Evolutionary conservation across 2,888 invertebrate species (phyloP), one percentile per base, ranked within the genome.

Genomic region (Conops quadrifasciatus): DNA sequence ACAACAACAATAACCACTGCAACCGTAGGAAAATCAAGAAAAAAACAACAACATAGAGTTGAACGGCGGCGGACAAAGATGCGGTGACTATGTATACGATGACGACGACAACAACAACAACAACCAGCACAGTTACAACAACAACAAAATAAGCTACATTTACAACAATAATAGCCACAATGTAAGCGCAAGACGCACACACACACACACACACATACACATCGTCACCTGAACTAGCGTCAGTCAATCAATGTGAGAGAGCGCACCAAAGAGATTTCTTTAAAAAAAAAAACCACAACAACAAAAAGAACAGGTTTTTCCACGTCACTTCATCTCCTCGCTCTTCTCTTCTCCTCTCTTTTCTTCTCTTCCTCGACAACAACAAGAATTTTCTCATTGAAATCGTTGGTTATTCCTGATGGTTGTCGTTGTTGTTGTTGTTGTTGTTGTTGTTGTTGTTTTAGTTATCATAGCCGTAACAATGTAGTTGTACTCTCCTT

Each of bases 361-460:
- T 26, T 9, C 43, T 51, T 21, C 58, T 24, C 51, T 67, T 19
- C 21, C 43, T 28, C 30, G n/a, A 21, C 7, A 60, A 30, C 21
- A 30, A 26, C 13, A 13, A 51, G n/a, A 4, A 9, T 36, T 36
- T 36, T 36, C 36, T 36, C 36, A 36, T 9, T 36, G 36, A 36
- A 36, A 7, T 36, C 36, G 9, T 9, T 36, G 36, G 9, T 4
- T 36, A 36, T 36, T 36, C 36, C 5, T 36, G 36, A 24, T 36
- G 36, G 4, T 36, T 36, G 36, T 67, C 72, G 71, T 72, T 74
- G 75, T 75, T 74, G 75, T 74, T 75, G 75, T 75, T 75, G 74
- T 67, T 74, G 71, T 72, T 74, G 75, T 75, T 74, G 75, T 74
- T 75, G 75, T 75, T 75, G 74, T 70, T 73, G 74, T 74, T 72